These are phyloP conservation scores for Pseudopodoces humilis DNA, from an alignment of 2,113 vertebrate species.

Conservation along the genomic window DNA sequence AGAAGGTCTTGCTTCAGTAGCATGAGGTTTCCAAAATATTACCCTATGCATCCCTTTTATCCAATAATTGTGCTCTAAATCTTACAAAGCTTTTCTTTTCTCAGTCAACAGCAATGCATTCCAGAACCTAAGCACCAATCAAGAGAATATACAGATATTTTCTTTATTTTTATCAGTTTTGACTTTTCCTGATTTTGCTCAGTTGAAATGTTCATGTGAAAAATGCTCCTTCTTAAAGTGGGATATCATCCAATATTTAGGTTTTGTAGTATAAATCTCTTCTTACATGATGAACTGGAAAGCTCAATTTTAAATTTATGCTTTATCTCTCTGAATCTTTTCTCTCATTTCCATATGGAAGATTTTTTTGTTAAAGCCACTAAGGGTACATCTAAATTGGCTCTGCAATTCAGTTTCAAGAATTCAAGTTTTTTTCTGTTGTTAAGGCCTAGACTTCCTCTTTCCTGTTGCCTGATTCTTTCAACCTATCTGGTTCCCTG, in stretches of 20 bases:
- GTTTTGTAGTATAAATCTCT: not conserved
- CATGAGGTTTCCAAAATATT: not conserved
- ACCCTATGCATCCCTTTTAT: not conserved
- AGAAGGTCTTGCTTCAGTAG: not conserved
- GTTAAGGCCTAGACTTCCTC: not conserved
- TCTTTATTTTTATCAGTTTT: not conserved
- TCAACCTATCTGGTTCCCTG: not conserved
- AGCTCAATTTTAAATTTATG: not conserved
- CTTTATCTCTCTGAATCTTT: not conserved
- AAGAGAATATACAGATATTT: not conserved
- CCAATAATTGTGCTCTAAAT: not conserved
- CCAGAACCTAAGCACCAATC: not conserved
- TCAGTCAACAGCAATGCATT: not conserved
- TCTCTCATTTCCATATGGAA: not conserved
- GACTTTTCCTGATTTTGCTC: not conserved
- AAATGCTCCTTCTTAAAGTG: not conserved
- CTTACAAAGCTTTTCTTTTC: not conserved
- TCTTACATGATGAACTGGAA: not conserved
- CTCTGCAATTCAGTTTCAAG: not conserved
- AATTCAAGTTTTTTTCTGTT: not conserved
- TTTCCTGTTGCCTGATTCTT: not conserved
- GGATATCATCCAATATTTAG: not conserved
- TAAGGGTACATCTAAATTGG: not conserved
- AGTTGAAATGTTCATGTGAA: not conserved
- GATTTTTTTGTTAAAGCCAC: not conserved